Evolutionary conservation across 2,888 invertebrate genomes (phyloP), one percentile per base, ranked within the genome.

Genomic region (Encarsia formosa): DNA sequence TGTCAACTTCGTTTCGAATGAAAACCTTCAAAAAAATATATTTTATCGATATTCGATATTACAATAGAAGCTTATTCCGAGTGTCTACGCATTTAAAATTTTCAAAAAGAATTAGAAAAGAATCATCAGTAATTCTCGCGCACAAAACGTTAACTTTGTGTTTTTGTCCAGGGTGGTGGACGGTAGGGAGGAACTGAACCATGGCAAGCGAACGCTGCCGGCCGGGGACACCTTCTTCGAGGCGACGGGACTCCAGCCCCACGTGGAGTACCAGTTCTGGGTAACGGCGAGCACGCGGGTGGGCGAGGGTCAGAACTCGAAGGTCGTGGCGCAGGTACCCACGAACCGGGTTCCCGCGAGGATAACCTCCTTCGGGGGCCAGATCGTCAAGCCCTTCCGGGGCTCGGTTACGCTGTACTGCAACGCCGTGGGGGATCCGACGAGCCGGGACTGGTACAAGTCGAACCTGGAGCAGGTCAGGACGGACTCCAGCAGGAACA

Each of bases 221-320:
- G 81, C 82, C 2, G 81, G 82, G 58, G 82, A 83, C 61, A 80
- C 80, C 2, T 80, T 77, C 52, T 85, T 81, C 63, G 86, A 86
- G 67, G 82, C 83, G 2, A 86, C 83, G 63, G 81, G 81, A 38
- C 76, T 87, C 23, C 83, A 84, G 65, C 80, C 82, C 8, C 83
- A 84, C 57, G 82, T 84, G 47, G 86, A 86, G 64, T 88, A 88
- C 67, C 86, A 87, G 65, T 88, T 87, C 69, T 86, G 87, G 83
- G 85, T 89, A 19, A 86, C 87, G 1, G 88, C 87, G 2, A 85
- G 83, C 4, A 89, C 88, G 0, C 78, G 84, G 26, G 83, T 87
- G 34, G 89, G 89, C 0, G 88, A 88, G 69, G 88, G 89, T 0
- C 85, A 83, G 65, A 85, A 84, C 67, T 85, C 86, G 1, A 77